These are phyloP conservation scores for Melieria omissa DNA, from an alignment of 2,888 invertebrate species.

Conservation along the genomic window DNA sequence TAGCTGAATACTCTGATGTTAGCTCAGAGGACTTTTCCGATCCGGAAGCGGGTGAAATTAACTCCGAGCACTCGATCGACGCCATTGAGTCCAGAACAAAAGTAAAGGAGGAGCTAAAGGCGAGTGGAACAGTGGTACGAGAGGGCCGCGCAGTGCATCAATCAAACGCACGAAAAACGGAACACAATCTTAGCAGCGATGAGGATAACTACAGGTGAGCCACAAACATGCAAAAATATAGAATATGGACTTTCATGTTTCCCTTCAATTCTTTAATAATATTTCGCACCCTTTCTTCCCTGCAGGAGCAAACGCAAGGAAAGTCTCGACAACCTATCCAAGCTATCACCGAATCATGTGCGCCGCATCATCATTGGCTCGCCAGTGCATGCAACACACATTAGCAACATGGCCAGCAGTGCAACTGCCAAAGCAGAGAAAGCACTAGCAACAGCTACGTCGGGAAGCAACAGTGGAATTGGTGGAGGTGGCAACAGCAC, in stretches of 20 bases:
- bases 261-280: constrained; percentile 19
- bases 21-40: constrained; percentile 91
- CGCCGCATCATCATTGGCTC: constrained; percentile 58
- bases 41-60: constrained; percentile 90
- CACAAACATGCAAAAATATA: not conserved
- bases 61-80: constrained; percentile 60
- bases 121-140: not conserved
- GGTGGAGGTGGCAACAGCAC: not conserved
- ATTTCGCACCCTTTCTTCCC: constrained; percentile 7
- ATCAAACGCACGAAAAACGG: constrained; percentile 44
- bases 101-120: constrained; percentile 15
- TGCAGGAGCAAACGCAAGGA: constrained; percentile 55
- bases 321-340: constrained; percentile 54
- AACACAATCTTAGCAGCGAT: constrained; percentile 48
- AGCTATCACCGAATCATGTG: constrained; percentile 57
- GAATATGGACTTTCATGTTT: not conserved
- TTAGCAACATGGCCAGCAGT: constrained; percentile 10
- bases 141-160: not conserved
- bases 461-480: not conserved
- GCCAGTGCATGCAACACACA: constrained; percentile 54
- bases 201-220: constrained; percentile 57
- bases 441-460: not conserved
- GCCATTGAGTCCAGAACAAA: constrained; percentile 13
- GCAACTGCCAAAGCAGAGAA: constrained; percentile 31
- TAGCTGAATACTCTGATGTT: constrained; percentile 87